These are phyloP conservation scores for Saccostrea cuccullata DNA, from an alignment of 1,140 invertebrate species.

Conservation along the genomic window DNA sequence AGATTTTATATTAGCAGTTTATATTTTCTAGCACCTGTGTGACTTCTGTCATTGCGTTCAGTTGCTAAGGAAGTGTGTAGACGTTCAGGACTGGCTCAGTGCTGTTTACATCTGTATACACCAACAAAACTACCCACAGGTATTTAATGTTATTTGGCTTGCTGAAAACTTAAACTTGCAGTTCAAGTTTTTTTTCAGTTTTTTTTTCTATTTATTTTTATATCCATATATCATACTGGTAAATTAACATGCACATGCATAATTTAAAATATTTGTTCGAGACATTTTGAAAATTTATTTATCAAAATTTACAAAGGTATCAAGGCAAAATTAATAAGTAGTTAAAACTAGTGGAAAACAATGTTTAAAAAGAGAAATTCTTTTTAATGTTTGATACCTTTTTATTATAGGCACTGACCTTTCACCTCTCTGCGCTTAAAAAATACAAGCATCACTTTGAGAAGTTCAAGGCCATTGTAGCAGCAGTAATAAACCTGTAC, in stretches of 20 bases:
- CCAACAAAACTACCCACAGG: constrained; percentile 61
- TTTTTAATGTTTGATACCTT: neutral
- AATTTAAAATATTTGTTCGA: no score
- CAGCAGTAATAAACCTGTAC: constrained; percentile 35
- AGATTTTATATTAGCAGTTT: no score
- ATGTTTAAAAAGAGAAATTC: no score
- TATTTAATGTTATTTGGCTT: constrained; percentile 4
- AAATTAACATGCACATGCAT: no score
- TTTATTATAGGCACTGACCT: constrained; percentile 48
- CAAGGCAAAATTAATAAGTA: no score
- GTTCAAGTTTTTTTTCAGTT: neutral
- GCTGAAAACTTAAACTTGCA: no score
- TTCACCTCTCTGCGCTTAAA: constrained; percentile 46
- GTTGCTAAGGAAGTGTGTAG: constrained; percentile 61
- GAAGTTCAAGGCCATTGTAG: constrained; percentile 26
- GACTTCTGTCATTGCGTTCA: constrained; percentile 58
- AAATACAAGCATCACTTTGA: constrained; percentile 41
- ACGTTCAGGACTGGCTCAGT: constrained; percentile 63
- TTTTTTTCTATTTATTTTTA: neutral
- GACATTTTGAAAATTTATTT: no score
- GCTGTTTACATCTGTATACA: constrained; percentile 61
- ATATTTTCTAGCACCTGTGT: constrained; percentile 61
- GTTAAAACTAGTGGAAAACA: no score
- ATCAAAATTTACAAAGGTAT: no score
- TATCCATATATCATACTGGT: no score